A percentile compares a stretch with the other conserved stretches of the same genome.
Evolutionary conservation across 2,888 invertebrate species (phyloP).

Genomic region (Pardosa pseudoannulata): DNA sequence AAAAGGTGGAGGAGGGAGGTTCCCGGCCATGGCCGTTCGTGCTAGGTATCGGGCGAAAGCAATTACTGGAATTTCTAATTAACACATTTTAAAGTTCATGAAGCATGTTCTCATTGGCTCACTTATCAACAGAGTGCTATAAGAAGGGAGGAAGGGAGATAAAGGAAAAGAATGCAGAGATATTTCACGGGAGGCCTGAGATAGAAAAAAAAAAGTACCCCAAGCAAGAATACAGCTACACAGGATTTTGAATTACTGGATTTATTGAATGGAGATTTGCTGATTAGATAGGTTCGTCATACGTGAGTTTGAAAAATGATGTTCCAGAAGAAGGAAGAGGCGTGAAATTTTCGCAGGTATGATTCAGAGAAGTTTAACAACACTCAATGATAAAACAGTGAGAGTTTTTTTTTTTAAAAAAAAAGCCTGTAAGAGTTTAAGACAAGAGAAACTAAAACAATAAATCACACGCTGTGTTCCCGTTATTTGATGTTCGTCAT

Average conservation of each 20-base stretch:
- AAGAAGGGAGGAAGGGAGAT: constrained; percentile 18
- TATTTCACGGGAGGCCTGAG: constrained; percentile 1
- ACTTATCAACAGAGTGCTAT: constrained; percentile 52
- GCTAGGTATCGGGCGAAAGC: constrained; percentile 46
- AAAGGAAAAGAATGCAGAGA: constrained; percentile 4
- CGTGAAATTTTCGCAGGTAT: not conserved
- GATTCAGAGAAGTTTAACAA: not conserved
- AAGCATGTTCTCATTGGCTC: constrained; percentile 62
- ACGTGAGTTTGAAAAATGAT: not conserved
- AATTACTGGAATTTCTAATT: constrained; percentile 72
- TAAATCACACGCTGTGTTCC: too few relatives aligned
- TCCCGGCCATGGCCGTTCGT: not conserved
- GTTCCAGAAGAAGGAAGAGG: not conserved
- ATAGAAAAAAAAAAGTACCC: constrained; percentile 4
- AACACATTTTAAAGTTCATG: constrained; percentile 70
- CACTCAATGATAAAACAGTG: not conserved
- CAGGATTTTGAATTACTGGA: not conserved
- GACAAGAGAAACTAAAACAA: too few relatives aligned
- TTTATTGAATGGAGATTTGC: not conserved
- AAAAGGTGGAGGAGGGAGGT: constrained; percentile 32
- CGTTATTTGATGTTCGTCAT: too few relatives aligned
- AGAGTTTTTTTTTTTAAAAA: too few relatives aligned
- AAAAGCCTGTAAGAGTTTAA: too few relatives aligned
- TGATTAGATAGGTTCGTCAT: constrained; percentile 5
- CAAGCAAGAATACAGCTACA: not conserved